A percentile compares a stretch with the other conserved stretches of the same genome.
These are phyloP conservation scores for Puffinus mauretanicus DNA, from an alignment of 2,113 vertebrate species.

Conservation along the genomic window DNA sequence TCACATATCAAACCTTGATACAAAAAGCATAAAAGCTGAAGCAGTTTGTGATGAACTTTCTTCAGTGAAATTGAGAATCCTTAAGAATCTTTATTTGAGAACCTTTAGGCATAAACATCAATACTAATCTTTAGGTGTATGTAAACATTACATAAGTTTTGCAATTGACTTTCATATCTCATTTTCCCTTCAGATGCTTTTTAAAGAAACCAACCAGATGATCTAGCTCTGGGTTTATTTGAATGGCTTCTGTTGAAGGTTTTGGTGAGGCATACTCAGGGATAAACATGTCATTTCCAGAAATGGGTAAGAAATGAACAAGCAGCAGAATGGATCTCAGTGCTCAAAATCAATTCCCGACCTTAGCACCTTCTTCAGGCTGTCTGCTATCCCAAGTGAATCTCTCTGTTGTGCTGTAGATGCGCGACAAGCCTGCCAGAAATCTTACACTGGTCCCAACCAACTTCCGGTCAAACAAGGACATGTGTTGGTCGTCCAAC, in stretches of 20 bases:
- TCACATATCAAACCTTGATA: background rate
- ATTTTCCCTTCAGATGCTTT: background rate
- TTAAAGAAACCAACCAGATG: background rate
- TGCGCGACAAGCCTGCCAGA: background rate
- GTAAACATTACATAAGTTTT: background rate
- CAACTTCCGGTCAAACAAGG: background rate
- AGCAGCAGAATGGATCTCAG: background rate
- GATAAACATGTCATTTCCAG: background rate
- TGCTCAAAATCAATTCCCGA: constrained; percentile 4
- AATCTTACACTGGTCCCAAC: background rate
- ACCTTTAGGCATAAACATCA: background rate
- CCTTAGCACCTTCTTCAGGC: background rate
- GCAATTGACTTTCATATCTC: background rate
- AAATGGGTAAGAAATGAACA: background rate
- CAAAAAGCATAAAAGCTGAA: background rate
- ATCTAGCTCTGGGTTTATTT: background rate
- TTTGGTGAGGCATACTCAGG: background rate
- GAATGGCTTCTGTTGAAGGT: background rate
- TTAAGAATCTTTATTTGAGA: background rate
- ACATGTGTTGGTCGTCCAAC: background rate
- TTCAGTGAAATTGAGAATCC: background rate
- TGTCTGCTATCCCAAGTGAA: background rate
- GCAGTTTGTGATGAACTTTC: background rate
- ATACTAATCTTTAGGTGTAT: background rate
- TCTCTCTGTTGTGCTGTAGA: background rate